Percentiles rank a stretch among this genome's conserved stretches.
phyloP scores from a whole-genome alignment of 2,888 invertebrate genomes.

The Hirtodrosophila trivittata region DNA sequence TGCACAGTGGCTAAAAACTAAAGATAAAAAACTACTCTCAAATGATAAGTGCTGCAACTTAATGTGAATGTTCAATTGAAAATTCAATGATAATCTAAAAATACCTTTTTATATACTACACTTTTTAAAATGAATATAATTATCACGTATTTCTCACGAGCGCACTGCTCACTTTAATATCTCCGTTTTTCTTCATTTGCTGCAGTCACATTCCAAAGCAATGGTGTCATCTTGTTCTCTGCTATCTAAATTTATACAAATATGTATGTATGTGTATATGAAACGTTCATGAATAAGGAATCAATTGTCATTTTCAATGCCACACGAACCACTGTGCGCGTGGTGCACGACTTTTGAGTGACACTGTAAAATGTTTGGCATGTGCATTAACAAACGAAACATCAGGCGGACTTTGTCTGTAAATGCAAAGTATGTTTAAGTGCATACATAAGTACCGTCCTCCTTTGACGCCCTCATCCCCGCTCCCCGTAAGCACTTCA shows the following conservation, averaged over 20 bases:
- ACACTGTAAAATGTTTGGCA: slow-evolving; percentile 51
- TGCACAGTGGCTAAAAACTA: slow-evolving; percentile 34
- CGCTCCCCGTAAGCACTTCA: slow-evolving; percentile 38
- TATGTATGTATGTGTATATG: slow-evolving; percentile 3
- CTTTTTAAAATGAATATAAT: neutral
- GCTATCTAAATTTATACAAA: slow-evolving; percentile 25
- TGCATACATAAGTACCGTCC: slow-evolving; percentile 54
- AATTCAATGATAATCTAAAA: neutral
- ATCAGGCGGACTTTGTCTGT: slow-evolving; percentile 43
- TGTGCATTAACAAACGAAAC: slow-evolving; percentile 43
- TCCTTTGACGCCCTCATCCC: slow-evolving; percentile 1
- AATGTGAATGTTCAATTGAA: neutral
- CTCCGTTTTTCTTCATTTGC: slow-evolving; percentile 1
- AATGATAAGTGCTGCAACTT: too few species aligned
- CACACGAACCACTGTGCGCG: slow-evolving; percentile 25
- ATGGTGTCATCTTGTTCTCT: slow-evolving; percentile 38
- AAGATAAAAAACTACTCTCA: neutral
- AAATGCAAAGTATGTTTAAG: slow-evolving; percentile 59
- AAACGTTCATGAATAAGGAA: too few species aligned
- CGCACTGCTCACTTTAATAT: neutral
- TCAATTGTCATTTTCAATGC: slow-evolving; percentile 18
- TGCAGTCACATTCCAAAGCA: slow-evolving; percentile 29
- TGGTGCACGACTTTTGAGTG: slow-evolving; percentile 53
- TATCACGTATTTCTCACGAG: slow-evolving; percentile 31
- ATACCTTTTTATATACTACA: neutral